These are phyloP conservation scores for Ephestia elutella DNA, from an alignment of 1,140 invertebrate genomes.

Conservation along the genomic window DNA sequence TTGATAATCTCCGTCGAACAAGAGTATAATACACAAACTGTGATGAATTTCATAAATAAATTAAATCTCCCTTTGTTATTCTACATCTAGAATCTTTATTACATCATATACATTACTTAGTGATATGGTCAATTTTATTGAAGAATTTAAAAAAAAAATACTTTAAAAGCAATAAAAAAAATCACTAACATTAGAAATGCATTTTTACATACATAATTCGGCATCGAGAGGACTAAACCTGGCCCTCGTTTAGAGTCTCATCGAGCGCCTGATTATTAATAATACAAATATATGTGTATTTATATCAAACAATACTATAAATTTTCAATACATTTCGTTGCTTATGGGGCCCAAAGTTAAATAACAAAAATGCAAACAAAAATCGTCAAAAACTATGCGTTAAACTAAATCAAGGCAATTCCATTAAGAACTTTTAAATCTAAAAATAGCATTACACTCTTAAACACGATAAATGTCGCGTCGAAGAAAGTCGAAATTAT, in stretches of 20 bases:
- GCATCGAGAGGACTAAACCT: slow-evolving; percentile 34
- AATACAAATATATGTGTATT: too few relatives aligned
- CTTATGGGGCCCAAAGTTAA: background rate
- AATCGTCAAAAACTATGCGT: too few relatives aligned
- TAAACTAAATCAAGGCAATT: slow-evolving; percentile 43
- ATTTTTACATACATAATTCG: slow-evolving; percentile 42
- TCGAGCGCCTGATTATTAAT: slow-evolving; percentile 3
- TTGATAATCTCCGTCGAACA: background rate
- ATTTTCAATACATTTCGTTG: slow-evolving; percentile 7
- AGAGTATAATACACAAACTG: slow-evolving; percentile 5
- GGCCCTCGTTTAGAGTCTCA: slow-evolving; percentile 21
- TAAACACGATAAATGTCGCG: slow-evolving; percentile 26
- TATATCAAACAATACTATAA: background rate
- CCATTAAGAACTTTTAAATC: slow-evolving; percentile 33
- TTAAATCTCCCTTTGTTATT: slow-evolving; percentile 14
- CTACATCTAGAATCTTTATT: slow-evolving; percentile 9
- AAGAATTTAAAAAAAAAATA: slow-evolving; percentile 17
- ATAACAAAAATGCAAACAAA: too few relatives aligned
- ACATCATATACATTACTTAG: slow-evolving; percentile 16
- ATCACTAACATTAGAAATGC: slow-evolving; percentile 37
- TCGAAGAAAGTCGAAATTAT: slow-evolving; percentile 40
- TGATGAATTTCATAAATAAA: slow-evolving; percentile 27
- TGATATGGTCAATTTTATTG: slow-evolving; percentile 34
- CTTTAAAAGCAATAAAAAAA: slow-evolving; percentile 24
- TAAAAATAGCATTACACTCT: slow-evolving; percentile 40